phyloP scores from a whole-genome alignment of 2,113 vertebrate genomes.

The Apodemus speciosus region DNA sequence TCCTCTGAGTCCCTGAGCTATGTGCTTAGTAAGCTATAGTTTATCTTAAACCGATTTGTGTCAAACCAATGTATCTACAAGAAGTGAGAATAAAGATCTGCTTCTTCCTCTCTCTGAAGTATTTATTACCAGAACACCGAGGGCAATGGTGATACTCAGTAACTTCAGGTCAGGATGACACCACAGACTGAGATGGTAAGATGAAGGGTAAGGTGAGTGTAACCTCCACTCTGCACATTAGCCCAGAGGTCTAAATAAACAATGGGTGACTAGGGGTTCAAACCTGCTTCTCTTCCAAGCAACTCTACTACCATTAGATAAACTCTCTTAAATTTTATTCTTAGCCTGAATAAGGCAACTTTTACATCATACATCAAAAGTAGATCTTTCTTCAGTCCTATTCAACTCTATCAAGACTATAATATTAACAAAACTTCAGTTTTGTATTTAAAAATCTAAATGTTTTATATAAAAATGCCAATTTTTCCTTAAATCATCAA shows the following conservation, averaged over 20 bases:
- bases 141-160: background rate
- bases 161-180: background rate
- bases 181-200: constrained; percentile 5
- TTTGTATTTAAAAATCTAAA: constrained; percentile 10
- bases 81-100: background rate
- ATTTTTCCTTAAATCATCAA: constrained; percentile 41
- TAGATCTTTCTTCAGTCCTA: constrained; percentile 43
- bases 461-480: background rate
- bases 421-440: constrained; percentile 43
- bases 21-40: constrained; percentile 8
- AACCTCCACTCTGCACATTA: background rate
- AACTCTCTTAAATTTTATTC: constrained; percentile 13
- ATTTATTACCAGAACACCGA: background rate
- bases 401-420: constrained; percentile 25
- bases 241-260: constrained; percentile 30
- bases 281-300: background rate
- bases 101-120: background rate
- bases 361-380: constrained; percentile 17
- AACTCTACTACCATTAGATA: background rate
- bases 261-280: background rate
- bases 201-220: background rate
- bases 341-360: background rate
- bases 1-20: background rate
- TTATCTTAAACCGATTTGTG: background rate
- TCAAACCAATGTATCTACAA: constrained; percentile 32